Conservation (phyloP, 2,888 invertebrate species). For the Cephalotes varians region DNA sequence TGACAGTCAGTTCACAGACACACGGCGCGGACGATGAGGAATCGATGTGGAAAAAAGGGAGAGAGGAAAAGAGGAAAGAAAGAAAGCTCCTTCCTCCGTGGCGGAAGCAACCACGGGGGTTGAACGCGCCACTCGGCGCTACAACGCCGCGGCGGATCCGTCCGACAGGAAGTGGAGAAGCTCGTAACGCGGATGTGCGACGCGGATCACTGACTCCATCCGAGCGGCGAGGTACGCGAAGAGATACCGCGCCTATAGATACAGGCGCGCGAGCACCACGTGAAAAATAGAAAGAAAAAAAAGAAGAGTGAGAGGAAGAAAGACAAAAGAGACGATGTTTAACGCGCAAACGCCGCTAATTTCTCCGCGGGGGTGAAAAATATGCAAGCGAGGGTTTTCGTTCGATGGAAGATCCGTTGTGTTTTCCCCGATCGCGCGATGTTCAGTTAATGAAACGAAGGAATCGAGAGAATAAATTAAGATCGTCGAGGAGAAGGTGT, state of each 20-base stretch:
- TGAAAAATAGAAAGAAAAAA: neutral
- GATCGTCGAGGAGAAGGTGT: neutral
- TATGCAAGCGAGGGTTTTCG: neutral
- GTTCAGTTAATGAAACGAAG: neutral
- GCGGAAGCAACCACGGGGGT: neutral
- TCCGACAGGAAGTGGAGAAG: neutral
- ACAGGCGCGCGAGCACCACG: no score
- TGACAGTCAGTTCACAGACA: conserved; percentile 21
- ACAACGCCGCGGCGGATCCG: neutral
- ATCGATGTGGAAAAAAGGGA: neutral
- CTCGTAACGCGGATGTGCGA: neutral
- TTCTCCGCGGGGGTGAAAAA: neutral
- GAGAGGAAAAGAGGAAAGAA: neutral
- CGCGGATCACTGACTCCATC: neutral
- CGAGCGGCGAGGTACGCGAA: neutral
- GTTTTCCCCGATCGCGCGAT: neutral
- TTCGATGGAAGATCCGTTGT: neutral
- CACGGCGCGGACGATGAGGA: neutral
- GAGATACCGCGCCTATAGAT: neutral
- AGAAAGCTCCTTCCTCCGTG: neutral
- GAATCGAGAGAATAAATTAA: neutral
- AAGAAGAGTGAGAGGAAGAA: neutral
- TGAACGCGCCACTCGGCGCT: neutral
- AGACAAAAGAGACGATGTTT: neutral
- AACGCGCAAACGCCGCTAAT: neutral